Conservation (phyloP, 2,113 vertebrate genomes). For the Gadus chalcogrammus region DNA sequence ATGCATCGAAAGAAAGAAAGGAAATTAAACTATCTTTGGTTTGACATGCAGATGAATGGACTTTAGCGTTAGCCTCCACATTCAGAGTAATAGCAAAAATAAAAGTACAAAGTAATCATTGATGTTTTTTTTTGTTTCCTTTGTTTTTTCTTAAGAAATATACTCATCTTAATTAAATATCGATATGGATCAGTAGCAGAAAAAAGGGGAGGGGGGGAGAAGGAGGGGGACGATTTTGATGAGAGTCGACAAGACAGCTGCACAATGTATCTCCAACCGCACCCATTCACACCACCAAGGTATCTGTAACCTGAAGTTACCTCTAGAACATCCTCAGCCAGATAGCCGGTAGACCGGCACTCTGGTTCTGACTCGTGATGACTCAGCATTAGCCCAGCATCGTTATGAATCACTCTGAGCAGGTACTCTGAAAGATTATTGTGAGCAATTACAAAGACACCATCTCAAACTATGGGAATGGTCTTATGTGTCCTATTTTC, state of each 20-base stretch:
- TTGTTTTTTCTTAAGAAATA: slow-evolving; percentile 25
- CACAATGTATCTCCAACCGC: background rate
- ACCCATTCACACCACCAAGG: too few relatives aligned
- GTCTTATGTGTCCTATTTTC: slow-evolving; percentile 28
- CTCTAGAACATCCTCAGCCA: too few relatives aligned
- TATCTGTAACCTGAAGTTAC: slow-evolving; percentile 12
- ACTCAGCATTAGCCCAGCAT: slow-evolving; percentile 32
- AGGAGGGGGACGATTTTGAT: slow-evolving; percentile 31
- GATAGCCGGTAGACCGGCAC: slow-evolving; percentile 61
- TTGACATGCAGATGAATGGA: slow-evolving; percentile 62
- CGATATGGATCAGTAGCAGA: slow-evolving; percentile 13
- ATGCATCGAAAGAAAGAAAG: slow-evolving; percentile 43
- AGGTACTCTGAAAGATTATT: slow-evolving; percentile 26
- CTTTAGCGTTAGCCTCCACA: slow-evolving; percentile 23
- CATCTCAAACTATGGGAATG: slow-evolving; percentile 34
- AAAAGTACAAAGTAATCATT: slow-evolving; percentile 9
- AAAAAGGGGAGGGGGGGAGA: background rate
- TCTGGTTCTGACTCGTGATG: slow-evolving; percentile 49
- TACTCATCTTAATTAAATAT: slow-evolving; percentile 41
- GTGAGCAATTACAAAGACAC: slow-evolving; percentile 30
- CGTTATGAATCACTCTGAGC: slow-evolving; percentile 39
- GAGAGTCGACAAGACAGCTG: slow-evolving; percentile 48
- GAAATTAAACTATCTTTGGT: slow-evolving; percentile 71
- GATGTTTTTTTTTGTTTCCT: background rate
- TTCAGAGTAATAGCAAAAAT: slow-evolving; percentile 18